A percentile compares a stretch with the other conserved stretches of the same genome.
Conservation (phyloP, 2,888 invertebrate species). For the Drosophila acutilabella region DNA sequence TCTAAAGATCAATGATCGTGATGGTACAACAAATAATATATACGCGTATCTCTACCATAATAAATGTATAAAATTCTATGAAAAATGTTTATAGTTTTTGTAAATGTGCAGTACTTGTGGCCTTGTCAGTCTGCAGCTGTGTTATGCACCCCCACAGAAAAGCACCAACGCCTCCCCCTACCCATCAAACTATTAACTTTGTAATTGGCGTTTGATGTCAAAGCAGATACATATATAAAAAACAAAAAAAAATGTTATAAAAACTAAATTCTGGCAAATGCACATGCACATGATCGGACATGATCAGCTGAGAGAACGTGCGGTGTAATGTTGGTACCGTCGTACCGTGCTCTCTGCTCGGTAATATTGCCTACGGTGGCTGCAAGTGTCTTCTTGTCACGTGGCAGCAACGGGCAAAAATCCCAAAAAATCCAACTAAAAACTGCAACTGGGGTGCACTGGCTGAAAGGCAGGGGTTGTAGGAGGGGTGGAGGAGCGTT, state of each 20-base stretch:
- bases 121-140: conserved; percentile 22
- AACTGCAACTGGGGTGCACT: conserved; percentile 4
- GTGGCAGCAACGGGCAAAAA: conserved; percentile 44
- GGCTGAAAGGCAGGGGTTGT: neutral
- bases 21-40: conserved; percentile 1
- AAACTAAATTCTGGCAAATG: conserved; percentile 16
- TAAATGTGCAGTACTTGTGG: conserved; percentile 10
- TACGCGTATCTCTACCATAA: neutral
- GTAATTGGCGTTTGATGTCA: conserved; percentile 40
- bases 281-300: conserved; percentile 40
- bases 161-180: neutral
- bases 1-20: conserved; percentile 10
- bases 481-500: neutral
- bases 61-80: conserved; percentile 9
- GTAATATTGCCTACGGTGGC: conserved; percentile 2
- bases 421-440: conserved; percentile 21
- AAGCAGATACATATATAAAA: conserved; percentile 9
- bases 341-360: neutral
- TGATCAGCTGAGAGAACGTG: conserved; percentile 16
- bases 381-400: conserved; percentile 50
- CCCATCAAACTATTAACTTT: conserved; percentile 39
- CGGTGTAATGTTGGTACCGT: neutral
- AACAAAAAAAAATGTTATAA: conserved; percentile 6
- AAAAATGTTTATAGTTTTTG: conserved; percentile 8
- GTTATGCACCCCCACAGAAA: conserved; percentile 5